A percentile compares a stretch with the other conserved stretches of the same genome.
Evolutionary conservation across 2,797 vertebrate species (phyloP).

Genomic region (Knipowitschia caucasica): DNA sequence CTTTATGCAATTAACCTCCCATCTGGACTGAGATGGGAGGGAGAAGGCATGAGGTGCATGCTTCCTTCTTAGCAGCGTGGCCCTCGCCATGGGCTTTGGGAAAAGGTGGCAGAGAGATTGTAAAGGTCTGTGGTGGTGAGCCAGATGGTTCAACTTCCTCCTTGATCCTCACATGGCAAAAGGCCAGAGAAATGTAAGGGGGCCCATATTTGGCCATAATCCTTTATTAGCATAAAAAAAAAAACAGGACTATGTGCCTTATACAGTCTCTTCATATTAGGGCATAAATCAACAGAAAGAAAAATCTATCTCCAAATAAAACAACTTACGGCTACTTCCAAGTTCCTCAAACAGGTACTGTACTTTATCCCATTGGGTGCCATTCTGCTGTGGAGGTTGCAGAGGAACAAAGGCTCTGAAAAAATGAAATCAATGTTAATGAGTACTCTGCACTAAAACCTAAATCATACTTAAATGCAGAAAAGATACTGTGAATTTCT

Average conservation of each 20-base stretch:
- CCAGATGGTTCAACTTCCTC: conserved; percentile 68
- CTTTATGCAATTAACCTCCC: conserved; percentile 72
- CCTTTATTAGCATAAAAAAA: conserved; percentile 23
- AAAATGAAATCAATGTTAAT: conserved; percentile 20
- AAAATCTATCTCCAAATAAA: neutral
- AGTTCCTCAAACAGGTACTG: conserved; percentile 92
- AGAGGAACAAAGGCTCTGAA: conserved; percentile 91
- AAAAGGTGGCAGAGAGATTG: conserved; percentile 40
- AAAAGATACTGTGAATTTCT: too few species aligned
- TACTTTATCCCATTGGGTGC: conserved; percentile 96
- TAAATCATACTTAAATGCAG: too few species aligned
- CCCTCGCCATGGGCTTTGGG: conserved; percentile 45
- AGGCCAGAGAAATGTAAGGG: conserved; percentile 48
- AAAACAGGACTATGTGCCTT: conserved; percentile 20
- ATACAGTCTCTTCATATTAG: conserved; percentile 16
- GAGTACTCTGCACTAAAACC: too few species aligned
- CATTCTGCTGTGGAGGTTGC: conserved; percentile 84
- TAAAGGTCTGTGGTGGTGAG: conserved; percentile 53
- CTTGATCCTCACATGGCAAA: conserved; percentile 59
- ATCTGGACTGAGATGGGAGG: conserved; percentile 58
- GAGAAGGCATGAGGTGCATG: conserved; percentile 47
- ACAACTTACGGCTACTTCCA: conserved; percentile 91
- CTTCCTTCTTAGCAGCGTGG: conserved; percentile 47
- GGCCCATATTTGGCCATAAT: conserved; percentile 39
- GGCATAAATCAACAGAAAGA: neutral